Base-by-base conservation (phyloP, 2,888 invertebrate species). In the Tipula helvola region DNA sequence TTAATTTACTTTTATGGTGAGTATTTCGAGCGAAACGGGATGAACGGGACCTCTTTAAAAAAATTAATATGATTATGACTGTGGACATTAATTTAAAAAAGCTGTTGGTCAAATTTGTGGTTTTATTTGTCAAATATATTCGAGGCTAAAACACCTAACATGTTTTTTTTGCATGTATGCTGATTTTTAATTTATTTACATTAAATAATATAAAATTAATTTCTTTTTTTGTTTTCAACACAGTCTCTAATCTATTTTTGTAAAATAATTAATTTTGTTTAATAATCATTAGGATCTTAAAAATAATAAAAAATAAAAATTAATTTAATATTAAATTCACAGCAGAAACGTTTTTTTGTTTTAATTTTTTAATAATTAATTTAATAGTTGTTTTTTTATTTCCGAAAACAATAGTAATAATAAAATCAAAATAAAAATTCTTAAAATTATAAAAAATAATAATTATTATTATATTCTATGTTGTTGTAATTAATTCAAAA, bases 241-340 rank as follows among this genome's bases (percentile, higher is more conserved):
- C 71, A 71, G 71, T 71, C 71, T 71, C 28, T 71, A 71, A 71
- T 71, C 71, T 71, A 71, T 71, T 71, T 28, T 71, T 18, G 28
- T 28, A 1, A 28, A 71, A 71, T 28, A 52, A n/a, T 52, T 52
- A 52, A 52, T 52, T 13, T 71, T 71, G 28, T 71, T 71, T 71
- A 71, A 71, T 71, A 71, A 71, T 28, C 28, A 71, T 71, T 71
- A 71, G 28, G 71, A 28, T 71, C 71, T 71, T 71, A 71, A 71
- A 57, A 71, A 71, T 71, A 71, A 28, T 71, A 71, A 71, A 71
- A 71, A 71, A 71, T 71, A 71, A 18, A 71, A 71, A 71, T 71
- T 71, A 71, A 71, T 71, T 71, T 71, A 71, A 71, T 71, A 71
- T 71, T 71, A 71, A 71, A 71, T 71, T 71, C 71, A 71, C 71